Evolutionary conservation across 2,888 invertebrate species (phyloP).

Genomic region (Embidobia sp.): DNA sequence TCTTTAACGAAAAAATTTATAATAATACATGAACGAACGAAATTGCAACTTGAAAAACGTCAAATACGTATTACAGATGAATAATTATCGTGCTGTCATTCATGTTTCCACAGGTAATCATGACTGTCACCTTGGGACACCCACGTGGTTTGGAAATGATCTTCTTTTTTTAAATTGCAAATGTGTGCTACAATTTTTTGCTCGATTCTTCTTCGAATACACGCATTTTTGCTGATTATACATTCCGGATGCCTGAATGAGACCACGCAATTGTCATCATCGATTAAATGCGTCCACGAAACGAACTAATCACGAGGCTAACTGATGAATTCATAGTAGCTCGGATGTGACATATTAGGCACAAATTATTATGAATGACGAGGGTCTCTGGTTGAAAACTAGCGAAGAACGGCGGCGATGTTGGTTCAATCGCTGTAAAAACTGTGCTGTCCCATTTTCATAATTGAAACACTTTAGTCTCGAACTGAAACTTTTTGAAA

Average conservation of each 20-base stretch:
- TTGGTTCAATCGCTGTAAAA: too few species aligned
- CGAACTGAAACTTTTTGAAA: too few species aligned
- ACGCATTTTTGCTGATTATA: slow-evolving; percentile 1
- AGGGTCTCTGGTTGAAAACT: too few species aligned
- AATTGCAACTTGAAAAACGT: too few species aligned
- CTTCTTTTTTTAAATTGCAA: slow-evolving; percentile 48
- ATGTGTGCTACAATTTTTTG: slow-evolving; percentile 18
- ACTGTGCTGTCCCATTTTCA: too few species aligned
- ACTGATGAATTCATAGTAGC: slow-evolving; percentile 39
- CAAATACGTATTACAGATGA: too few species aligned
- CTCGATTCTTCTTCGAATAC: slow-evolving; percentile 1
- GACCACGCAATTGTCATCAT: slow-evolving; percentile 6
- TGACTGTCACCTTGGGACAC: slow-evolving; percentile 32
- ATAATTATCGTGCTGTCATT: slow-evolving; percentile 34
- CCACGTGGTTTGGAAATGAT: slow-evolving; percentile 20
- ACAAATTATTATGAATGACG: too few species aligned
- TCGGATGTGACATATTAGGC: slow-evolving; percentile 29
- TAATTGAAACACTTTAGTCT: too few species aligned
- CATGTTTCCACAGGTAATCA: slow-evolving; percentile 30
- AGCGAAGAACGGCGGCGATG: too few species aligned
- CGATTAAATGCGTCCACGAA: slow-evolving; percentile 17
- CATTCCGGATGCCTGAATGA: slow-evolving; percentile 39
- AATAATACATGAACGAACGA: background rate
- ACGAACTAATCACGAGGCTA: slow-evolving; percentile 7
- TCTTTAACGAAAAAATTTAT: too few species aligned